These are phyloP conservation scores for Andrena dorsata DNA, from an alignment of 2,888 invertebrate genomes.

Conservation along the genomic window DNA sequence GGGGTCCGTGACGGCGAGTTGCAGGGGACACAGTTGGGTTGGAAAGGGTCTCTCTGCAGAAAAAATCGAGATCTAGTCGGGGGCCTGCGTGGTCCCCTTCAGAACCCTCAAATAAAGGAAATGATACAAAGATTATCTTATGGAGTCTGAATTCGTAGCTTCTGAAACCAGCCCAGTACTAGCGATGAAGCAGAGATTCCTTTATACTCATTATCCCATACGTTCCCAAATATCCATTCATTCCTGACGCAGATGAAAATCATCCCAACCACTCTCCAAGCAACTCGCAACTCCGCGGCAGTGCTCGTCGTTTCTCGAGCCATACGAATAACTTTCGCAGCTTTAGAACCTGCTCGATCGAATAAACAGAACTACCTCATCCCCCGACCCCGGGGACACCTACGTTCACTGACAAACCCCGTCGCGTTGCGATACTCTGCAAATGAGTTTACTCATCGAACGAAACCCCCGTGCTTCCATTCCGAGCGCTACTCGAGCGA, in stretches of 20 bases:
- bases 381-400: background rate
- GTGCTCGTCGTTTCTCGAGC: background rate
- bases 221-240: no score
- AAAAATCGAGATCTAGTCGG: background rate
- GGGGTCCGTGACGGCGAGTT: background rate
- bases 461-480: slow-evolving; percentile 9
- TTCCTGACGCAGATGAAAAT: no score
- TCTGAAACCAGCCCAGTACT: no score
- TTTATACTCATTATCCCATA: no score
- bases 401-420: background rate
- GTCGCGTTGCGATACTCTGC: slow-evolving; percentile 3
- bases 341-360: background rate
- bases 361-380: background rate
- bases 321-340: background rate
- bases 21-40: background rate
- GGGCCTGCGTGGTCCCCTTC: no score
- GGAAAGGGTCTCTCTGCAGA: background rate
- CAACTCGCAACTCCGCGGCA: no score
- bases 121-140: no score
- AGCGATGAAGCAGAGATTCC: no score
- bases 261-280: no score
- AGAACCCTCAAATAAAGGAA: no score
- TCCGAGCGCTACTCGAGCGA: background rate
- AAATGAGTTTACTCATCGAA: slow-evolving; percentile 23
- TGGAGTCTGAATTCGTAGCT: no score